Base-by-base conservation (phyloP, 2,113 vertebrate genomes). In the Cettia cetti region DNA sequence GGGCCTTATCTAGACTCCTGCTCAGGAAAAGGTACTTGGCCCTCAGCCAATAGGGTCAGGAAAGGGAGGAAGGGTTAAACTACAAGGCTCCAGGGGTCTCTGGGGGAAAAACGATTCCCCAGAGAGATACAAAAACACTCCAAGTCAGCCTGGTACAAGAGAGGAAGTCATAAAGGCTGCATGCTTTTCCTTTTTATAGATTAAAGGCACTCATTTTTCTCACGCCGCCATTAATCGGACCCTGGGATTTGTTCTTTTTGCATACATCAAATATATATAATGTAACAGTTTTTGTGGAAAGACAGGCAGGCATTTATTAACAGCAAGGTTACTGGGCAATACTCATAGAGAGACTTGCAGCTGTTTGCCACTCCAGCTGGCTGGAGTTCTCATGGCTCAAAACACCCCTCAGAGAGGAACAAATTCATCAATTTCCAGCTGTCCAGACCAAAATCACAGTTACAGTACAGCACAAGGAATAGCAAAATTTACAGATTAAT, bases 201-300 rank as follows among this genome's bases (percentile, higher is more conserved):
- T 92, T 93, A 88, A 90, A 93, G 47, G 52, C 26, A 42, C 61
- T 91, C 72, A 45, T 4, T 63, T 66, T 85, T 80, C 64, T 95
- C 37, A 81, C 37, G 64, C 68, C 77, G 30, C 71, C 75, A 90
- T 97, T 89, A 92, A 86, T 94, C 89, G 94, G 77, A 53, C 42
- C 76, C 45, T 60, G 45, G 47, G 56, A 91, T 85, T 92, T 74
- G 30, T 13, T 86, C 83, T 86, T 66, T 45, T 88, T 92, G 50
- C 42, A 72, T 82, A 66, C 20, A 61, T 93, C 59, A 95, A 35
- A 89, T 77, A 70, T 27, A 79, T 79, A 78, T 71, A 94, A 91
- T 37, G 56, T 30, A 82, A 78, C 18, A 74, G 33, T 74, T 80
- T 94, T 81, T 92, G 61, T 79, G 47, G 64, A 76, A 91, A 79